Conservation (phyloP, 2,797 vertebrate genomes). For the Sciurus vulgaris region DNA sequence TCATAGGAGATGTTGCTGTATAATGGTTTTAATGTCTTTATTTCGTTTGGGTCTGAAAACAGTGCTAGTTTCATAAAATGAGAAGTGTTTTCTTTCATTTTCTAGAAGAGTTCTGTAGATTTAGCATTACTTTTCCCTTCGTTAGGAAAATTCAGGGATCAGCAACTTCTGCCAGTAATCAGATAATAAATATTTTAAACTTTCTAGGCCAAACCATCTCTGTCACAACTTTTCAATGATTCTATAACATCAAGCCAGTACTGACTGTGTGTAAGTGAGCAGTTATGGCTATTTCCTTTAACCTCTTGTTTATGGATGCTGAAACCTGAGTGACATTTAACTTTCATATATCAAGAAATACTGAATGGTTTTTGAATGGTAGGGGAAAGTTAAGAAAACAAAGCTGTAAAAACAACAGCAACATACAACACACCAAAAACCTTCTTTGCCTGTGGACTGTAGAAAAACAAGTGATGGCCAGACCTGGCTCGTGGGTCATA, state of each 20-base stretch:
- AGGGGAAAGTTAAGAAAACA: background rate
- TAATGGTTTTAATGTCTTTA: background rate
- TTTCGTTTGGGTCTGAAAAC: background rate
- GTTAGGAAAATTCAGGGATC: background rate
- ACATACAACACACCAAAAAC: too few species aligned
- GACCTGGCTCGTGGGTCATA: background rate
- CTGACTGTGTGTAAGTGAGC: background rate
- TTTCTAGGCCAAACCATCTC: background rate
- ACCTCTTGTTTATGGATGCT: background rate
- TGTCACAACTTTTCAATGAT: background rate
- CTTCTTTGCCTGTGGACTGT: background rate
- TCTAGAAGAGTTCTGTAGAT: background rate
- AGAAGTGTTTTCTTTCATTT: background rate
- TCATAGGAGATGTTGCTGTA: background rate
- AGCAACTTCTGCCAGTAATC: background rate
- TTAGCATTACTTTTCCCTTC: background rate
- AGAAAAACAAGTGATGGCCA: background rate
- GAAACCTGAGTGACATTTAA: background rate
- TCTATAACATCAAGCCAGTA: rapidly evolving
- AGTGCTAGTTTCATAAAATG: background rate
- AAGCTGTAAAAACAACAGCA: background rate
- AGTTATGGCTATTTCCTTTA: background rate
- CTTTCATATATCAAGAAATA: background rate
- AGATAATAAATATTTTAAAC: background rate
- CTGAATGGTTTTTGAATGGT: too few species aligned